phyloP scores from a whole-genome alignment of 2,888 invertebrate genomes.

The Keiferia lycopersicella region DNA sequence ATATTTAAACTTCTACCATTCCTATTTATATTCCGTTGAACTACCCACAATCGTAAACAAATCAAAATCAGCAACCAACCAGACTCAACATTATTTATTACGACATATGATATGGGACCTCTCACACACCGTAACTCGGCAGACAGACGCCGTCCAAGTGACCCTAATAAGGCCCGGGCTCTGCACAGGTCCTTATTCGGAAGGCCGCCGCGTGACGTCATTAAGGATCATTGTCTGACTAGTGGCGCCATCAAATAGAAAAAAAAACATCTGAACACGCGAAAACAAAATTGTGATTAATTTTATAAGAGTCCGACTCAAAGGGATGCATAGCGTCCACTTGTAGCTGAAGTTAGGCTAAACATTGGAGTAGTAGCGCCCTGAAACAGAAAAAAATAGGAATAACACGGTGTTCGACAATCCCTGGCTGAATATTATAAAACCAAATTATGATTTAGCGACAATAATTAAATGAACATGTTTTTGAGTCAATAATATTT shows the following conservation, averaged over 20 bases:
- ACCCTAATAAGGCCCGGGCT: constrained; percentile 19
- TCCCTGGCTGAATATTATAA: no score
- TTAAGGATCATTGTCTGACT: neutral
- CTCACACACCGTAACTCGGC: constrained; percentile 19
- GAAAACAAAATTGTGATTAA: neutral
- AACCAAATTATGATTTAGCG: no score
- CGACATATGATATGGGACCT: constrained; percentile 17
- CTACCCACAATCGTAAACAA: neutral
- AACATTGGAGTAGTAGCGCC: no score
- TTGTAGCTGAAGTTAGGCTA: no score
- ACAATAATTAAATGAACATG: no score
- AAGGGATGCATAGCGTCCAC: no score
- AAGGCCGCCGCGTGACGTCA: constrained; percentile 25
- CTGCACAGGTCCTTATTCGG: constrained; percentile 25
- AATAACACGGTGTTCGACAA: no score
- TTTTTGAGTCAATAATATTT: no score
- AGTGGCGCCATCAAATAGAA: neutral
- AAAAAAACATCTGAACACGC: neutral
- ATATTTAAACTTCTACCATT: no score
- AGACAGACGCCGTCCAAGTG: constrained; percentile 2
- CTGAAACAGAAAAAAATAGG: no score
- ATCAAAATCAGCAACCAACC: neutral
- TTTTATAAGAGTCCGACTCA: no score
- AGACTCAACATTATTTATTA: neutral
- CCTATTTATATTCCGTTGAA: no score